Conservation (phyloP, 2,888 invertebrate genomes). For the Macaria notata region DNA sequence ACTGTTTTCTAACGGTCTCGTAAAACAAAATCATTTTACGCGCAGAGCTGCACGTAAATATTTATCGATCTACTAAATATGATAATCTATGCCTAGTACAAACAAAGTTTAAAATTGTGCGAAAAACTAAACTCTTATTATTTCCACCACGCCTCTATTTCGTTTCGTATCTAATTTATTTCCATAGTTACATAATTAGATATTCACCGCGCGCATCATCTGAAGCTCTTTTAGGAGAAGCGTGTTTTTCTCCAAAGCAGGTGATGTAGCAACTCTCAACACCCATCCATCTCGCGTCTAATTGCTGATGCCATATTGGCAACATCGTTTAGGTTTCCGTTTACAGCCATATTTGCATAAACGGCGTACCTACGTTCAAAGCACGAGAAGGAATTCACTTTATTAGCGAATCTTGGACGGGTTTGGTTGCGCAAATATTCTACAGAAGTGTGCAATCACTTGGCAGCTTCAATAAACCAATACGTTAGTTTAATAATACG, state of each 20-base stretch:
- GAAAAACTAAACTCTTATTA: too few relatives aligned
- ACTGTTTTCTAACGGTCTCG: too few relatives aligned
- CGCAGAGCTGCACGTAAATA: too few relatives aligned
- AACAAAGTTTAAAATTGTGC: too few relatives aligned
- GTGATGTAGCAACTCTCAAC: conserved; percentile 6
- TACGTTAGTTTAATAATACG: conserved; percentile 46
- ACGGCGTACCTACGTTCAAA: conserved; percentile 18
- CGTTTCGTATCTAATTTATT: too few relatives aligned
- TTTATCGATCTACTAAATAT: too few relatives aligned
- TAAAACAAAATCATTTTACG: too few relatives aligned
- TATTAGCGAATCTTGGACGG: conserved; percentile 26
- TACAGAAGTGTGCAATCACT: conserved; percentile 29
- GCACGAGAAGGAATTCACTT: conserved; percentile 26
- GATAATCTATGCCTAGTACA: too few relatives aligned
- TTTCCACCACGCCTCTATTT: too few relatives aligned
- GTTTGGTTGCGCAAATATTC: conserved; percentile 28
- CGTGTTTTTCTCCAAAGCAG: conserved; percentile 3
- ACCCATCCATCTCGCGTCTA: conserved; percentile 14
- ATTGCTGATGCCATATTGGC: conserved; percentile 23
- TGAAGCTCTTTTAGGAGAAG: conserved; percentile 6
- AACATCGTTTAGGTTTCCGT: conserved; percentile 31
- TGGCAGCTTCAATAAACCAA: conserved; percentile 43
- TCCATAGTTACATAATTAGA: too few relatives aligned
- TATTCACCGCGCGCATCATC: too few relatives aligned
- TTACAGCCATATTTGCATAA: conserved; percentile 30